A percentile compares a stretch with the other conserved stretches of the same genome.
Conservation (phyloP, 2,888 invertebrate genomes). For the Amorpha juglandis region DNA sequence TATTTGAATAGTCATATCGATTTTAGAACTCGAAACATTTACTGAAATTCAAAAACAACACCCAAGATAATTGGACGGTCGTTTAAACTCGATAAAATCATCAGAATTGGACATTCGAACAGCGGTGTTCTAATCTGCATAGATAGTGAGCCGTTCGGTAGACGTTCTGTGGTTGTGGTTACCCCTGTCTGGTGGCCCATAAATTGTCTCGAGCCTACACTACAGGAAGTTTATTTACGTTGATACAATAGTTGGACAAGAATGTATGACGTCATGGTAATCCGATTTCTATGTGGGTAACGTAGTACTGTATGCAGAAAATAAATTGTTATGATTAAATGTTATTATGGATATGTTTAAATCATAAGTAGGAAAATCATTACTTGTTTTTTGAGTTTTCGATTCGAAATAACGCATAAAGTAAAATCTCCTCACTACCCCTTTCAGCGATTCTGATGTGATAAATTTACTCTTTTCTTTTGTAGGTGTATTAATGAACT, state of each 20-base stretch:
- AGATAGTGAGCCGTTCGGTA: slow-evolving; percentile 27
- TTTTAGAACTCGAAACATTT: background rate
- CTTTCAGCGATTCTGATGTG: too few relatives aligned
- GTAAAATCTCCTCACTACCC: too few relatives aligned
- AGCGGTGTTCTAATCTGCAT: slow-evolving; percentile 35
- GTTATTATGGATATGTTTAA: background rate
- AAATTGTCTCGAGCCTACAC: slow-evolving; percentile 16
- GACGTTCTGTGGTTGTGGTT: slow-evolving; percentile 18
- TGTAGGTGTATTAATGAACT: too few relatives aligned
- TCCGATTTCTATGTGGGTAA: too few relatives aligned
- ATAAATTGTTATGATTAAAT: too few relatives aligned
- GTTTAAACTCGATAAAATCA: slow-evolving; percentile 6
- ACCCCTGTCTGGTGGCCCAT: slow-evolving; percentile 16
- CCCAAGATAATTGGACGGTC: background rate
- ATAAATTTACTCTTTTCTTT: too few relatives aligned
- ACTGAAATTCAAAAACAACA: background rate
- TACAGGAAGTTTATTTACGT: slow-evolving; percentile 27
- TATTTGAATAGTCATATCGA: background rate
- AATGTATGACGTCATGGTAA: background rate
- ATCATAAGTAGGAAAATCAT: too few relatives aligned
- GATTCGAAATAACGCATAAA: too few relatives aligned
- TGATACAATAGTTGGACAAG: slow-evolving; percentile 19
- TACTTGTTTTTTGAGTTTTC: too few relatives aligned
- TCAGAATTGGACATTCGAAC: slow-evolving; percentile 17
- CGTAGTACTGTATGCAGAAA: too few relatives aligned